Evolutionary conservation across 2,888 invertebrate species (phyloP).

Genomic region (Andrena bucephala): DNA sequence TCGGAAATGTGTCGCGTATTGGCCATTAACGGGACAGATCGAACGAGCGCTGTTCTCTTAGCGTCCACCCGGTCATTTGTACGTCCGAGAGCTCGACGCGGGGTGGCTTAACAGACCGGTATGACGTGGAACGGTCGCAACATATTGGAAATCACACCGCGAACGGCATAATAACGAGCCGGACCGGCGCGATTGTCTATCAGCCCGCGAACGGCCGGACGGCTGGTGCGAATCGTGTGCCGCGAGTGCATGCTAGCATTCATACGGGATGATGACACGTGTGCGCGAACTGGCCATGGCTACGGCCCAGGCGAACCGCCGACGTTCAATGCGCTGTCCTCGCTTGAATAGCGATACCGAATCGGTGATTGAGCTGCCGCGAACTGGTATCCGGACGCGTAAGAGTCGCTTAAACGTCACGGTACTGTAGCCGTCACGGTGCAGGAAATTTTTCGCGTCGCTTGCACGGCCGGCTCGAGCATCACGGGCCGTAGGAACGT

Average conservation of each 20-base stretch:
- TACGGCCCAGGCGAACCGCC: conserved; percentile 43
- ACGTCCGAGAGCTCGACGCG: conserved; percentile 39
- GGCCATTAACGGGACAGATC: conserved; percentile 66
- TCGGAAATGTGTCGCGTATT: conserved; percentile 71
- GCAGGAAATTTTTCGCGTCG: conserved; percentile 49
- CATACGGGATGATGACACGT: conserved; percentile 23
- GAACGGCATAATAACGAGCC: conserved; percentile 74
- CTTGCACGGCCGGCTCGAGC: conserved; percentile 23
- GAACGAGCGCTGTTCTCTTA: conserved; percentile 56
- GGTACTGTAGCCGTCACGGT: conserved; percentile 54
- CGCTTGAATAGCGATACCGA: conserved; percentile 62
- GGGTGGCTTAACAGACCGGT: conserved; percentile 31
- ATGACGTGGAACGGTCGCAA: conserved; percentile 43
- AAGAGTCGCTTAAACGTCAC: conserved; percentile 69
- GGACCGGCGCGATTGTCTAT: conserved; percentile 75
- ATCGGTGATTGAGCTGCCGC: conserved; percentile 56
- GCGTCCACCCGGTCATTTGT: conserved; percentile 59
- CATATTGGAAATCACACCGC: conserved; percentile 65
- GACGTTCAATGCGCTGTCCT: conserved; percentile 56
- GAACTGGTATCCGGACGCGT: conserved; percentile 59
- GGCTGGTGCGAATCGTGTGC: background rate
- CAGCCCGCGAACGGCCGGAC: conserved; percentile 61
- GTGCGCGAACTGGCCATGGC: conserved; percentile 20
- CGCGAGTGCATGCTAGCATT: background rate
- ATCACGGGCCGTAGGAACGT: conserved; percentile 27